Evolutionary conservation across 2,888 invertebrate species (phyloP).

Genomic region (Smittia sp.): DNA sequence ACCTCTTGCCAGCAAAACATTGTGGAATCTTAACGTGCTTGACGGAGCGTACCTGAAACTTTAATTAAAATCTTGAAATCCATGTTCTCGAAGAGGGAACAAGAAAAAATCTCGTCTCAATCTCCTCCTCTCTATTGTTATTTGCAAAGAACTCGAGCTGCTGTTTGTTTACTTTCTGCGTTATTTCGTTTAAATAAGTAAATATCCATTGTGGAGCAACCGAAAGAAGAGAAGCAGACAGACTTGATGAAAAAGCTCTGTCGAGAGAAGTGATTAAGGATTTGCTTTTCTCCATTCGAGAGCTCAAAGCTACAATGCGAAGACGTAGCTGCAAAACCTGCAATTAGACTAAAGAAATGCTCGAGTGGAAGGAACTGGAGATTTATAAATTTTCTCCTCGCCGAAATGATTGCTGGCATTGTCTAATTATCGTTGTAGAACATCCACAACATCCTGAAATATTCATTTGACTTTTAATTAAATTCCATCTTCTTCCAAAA

Average conservation of each 20-base stretch:
- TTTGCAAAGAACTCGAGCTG: too few species aligned
- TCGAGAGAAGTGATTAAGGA: too few species aligned
- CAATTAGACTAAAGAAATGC: too few species aligned
- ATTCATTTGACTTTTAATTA: constrained; percentile 16
- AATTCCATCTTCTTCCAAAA: not conserved
- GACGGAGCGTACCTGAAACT: not conserved
- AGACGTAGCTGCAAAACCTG: too few species aligned
- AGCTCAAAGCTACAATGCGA: too few species aligned
- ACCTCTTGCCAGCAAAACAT: too few species aligned
- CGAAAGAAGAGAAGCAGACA: too few species aligned
- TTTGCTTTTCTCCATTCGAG: too few species aligned
- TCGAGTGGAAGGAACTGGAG: too few species aligned
- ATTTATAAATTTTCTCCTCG: too few species aligned
- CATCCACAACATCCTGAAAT: not conserved
- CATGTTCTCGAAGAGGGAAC: not conserved
- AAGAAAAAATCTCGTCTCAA: not conserved
- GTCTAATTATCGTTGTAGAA: not conserved
- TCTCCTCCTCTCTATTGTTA: not conserved
- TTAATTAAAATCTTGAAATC: constrained; percentile 8
- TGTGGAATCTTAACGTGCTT: not conserved
- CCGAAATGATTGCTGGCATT: not conserved
- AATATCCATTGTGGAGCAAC: too few species aligned
- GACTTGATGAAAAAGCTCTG: too few species aligned
- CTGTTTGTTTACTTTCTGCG: not conserved
- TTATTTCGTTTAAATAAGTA: not conserved